Evolutionary conservation across 2,113 vertebrate genomes (phyloP).

Genomic region (Heterotis niloticus): DNA sequence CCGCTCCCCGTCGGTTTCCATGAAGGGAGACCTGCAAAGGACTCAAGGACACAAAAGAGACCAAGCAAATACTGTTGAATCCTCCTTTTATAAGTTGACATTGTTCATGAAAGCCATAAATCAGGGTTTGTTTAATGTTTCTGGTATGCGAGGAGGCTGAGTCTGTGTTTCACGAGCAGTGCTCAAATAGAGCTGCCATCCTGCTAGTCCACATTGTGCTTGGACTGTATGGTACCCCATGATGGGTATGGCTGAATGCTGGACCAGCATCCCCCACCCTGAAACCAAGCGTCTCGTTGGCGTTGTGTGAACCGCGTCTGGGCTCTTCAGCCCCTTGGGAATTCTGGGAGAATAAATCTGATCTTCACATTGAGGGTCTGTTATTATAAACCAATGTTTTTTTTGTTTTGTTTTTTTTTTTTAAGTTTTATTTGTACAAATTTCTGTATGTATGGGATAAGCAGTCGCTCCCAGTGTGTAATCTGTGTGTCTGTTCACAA

Average conservation of each 20-base stretch:
- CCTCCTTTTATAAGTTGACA: background rate
- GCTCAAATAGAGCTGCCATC: background rate
- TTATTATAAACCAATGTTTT: slow-evolving; percentile 20
- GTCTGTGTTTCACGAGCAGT: background rate
- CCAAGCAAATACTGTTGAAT: slow-evolving; percentile 1
- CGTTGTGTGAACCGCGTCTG: background rate
- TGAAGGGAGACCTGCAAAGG: background rate
- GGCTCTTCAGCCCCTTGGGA: slow-evolving; percentile 1
- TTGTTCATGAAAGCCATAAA: slow-evolving; percentile 9
- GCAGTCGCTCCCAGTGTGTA: slow-evolving; percentile 25
- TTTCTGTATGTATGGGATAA: slow-evolving; percentile 29
- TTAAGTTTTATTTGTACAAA: slow-evolving; percentile 27
- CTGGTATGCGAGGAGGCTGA: background rate
- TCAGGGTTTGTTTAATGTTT: slow-evolving; percentile 3
- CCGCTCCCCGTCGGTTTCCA: background rate
- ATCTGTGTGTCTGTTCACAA: slow-evolving; percentile 20
- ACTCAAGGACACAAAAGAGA: slow-evolving; percentile 13
- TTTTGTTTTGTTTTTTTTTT: slow-evolving; percentile 20
- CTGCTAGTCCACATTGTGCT: background rate
- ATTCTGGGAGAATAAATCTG: slow-evolving; percentile 18
- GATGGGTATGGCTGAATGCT: background rate
- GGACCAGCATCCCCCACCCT: background rate
- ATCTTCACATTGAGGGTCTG: slow-evolving; percentile 22
- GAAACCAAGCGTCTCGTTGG: background rate
- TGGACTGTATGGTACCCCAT: background rate